Conservation (phyloP, 2,113 vertebrate genomes). For the Ceyx margarethae region DNA sequence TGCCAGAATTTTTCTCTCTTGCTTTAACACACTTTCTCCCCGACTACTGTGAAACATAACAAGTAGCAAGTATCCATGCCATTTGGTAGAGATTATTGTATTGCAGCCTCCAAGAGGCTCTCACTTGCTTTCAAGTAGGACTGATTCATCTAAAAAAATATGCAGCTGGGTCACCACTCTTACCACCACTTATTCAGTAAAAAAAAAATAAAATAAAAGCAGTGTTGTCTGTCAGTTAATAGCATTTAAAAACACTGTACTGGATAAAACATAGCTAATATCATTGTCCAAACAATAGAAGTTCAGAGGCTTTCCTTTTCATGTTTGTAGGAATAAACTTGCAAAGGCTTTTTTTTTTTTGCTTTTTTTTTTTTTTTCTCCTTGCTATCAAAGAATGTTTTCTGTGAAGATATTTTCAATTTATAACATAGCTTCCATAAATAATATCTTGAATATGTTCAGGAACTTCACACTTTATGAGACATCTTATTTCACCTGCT, state of each 20-base stretch:
- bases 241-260: neutral
- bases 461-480: neutral
- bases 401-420: neutral
- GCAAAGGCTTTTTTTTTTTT: neutral
- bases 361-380: neutral
- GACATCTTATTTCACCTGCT: neutral
- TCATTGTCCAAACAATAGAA: neutral
- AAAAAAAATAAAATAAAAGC: neutral
- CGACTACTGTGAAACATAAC: neutral
- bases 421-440: neutral
- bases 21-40: neutral
- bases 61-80: neutral
- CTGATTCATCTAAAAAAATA: constrained; percentile 39
- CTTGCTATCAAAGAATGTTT: constrained; percentile 10
- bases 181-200: neutral
- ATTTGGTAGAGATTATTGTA: neutral
- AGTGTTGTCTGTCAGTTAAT: neutral
- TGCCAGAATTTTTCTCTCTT: neutral
- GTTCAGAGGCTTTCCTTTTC: constrained; percentile 23
- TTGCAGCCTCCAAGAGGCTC: constrained; percentile 20
- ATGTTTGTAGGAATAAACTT: constrained; percentile 5
- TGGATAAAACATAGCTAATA: constrained; percentile 13
- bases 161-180: neutral
- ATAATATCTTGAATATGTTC: neutral
- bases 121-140: constrained; percentile 22